Evolutionary conservation across 2,888 invertebrate genomes (phyloP).

Genomic region (Zeuzera pyrina): DNA sequence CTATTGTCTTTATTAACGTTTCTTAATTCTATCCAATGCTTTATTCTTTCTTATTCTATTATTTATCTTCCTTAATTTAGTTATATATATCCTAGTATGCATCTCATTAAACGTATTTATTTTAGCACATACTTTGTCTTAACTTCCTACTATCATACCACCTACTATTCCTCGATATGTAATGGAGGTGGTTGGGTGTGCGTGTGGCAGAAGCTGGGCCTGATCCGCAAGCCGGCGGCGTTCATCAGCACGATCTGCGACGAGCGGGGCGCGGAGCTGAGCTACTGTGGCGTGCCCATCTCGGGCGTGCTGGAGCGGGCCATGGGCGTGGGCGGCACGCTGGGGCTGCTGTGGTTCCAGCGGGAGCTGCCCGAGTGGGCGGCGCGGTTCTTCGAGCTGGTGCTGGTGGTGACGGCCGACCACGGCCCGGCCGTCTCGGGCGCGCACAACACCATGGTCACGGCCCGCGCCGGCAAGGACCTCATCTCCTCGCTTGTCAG

Average conservation of each 20-base stretch:
- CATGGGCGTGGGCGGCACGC: slow-evolving; percentile 97
- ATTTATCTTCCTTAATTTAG: too few relatives aligned
- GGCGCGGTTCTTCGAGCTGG: slow-evolving; percentile 98
- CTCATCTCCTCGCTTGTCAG: slow-evolving; percentile 96
- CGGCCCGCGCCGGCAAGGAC: slow-evolving; percentile 97
- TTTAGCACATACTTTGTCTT: too few relatives aligned
- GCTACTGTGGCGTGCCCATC: slow-evolving; percentile 96
- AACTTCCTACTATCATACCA: too few relatives aligned
- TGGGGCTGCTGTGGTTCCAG: slow-evolving; percentile 98
- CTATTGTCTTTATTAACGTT: too few relatives aligned
- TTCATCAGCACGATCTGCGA: slow-evolving; percentile 99
- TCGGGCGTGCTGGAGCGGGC: slow-evolving; percentile 92
- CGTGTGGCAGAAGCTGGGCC: slow-evolving; percentile 87
- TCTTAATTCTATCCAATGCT: too few relatives aligned
- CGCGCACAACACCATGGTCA: slow-evolving; percentile 98
- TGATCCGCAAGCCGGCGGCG: slow-evolving; percentile 98
- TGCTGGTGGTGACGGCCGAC: slow-evolving; percentile 98
- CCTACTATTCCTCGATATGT: background rate
- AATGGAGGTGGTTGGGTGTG: background rate
- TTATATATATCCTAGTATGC: too few relatives aligned
- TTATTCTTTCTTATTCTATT: too few relatives aligned
- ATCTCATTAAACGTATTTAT: too few relatives aligned
- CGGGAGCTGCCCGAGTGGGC: slow-evolving; percentile 94
- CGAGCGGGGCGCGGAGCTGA: slow-evolving; percentile 96
- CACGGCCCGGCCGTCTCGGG: slow-evolving; percentile 99